phyloP scores from a whole-genome alignment of 1,140 invertebrate species.

The Pseudomyrmex concolor region DNA sequence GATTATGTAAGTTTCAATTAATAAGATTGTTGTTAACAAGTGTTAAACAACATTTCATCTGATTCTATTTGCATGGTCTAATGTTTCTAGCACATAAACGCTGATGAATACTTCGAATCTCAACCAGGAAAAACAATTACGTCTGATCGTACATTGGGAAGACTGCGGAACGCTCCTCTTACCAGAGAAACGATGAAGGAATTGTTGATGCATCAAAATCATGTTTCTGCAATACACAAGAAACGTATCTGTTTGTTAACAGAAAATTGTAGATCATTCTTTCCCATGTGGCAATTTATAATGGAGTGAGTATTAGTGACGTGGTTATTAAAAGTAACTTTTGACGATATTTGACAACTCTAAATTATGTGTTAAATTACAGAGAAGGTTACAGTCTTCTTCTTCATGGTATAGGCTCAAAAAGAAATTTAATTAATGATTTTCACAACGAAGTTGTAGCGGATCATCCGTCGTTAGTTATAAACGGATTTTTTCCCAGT shows the following conservation, averaged over 20 bases:
- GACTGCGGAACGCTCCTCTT: conserved; percentile 90
- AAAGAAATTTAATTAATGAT: conserved; percentile 90
- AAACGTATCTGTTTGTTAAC: conserved; percentile 73
- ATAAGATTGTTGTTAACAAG: not conserved
- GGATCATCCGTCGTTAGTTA: conserved; percentile 90
- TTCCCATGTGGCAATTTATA: conserved; percentile 80
- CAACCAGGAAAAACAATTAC: conserved; percentile 86
- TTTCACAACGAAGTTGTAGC: conserved; percentile 90
- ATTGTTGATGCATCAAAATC: conserved; percentile 85
- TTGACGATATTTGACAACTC: not conserved
- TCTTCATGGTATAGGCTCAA: conserved; percentile 95
- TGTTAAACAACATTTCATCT: not conserved
- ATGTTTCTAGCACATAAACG: conserved; percentile 77
- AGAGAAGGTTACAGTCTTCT: conserved; percentile 95
- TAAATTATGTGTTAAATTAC: conserved; percentile 71
- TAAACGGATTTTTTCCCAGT: conserved; percentile 97
- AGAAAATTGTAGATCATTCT: conserved; percentile 69
- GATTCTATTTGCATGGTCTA: conserved; percentile 64
- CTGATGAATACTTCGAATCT: conserved; percentile 81
- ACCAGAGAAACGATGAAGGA: conserved; percentile 88
- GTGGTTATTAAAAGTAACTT: not conserved
- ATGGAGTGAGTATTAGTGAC: conserved; percentile 77
- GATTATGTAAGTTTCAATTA: conserved; percentile 77
- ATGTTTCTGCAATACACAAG: conserved; percentile 86
- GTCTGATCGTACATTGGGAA: conserved; percentile 92